Base-by-base conservation (phyloP, 2,888 invertebrate species). In the Rhamnusium bicolor region DNA sequence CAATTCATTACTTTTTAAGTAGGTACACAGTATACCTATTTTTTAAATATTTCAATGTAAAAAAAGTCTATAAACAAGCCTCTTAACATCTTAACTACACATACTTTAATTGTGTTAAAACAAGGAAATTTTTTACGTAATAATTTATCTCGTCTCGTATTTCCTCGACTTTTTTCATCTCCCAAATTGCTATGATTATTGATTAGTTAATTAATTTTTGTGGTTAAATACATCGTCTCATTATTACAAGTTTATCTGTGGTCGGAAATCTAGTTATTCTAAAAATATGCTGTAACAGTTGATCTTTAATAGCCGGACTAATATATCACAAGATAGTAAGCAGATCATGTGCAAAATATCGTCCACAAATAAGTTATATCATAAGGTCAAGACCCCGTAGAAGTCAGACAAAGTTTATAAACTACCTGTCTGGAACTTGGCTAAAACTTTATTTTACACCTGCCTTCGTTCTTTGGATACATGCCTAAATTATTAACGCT, bases 351-450 rank as follows among this genome's bases (percentile, higher is more conserved):
- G 61, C 46, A 21, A 61, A 46, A 32, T 18, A 58, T 32, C 32
- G 0, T 21, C 60, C 40, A 12, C 61, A 61, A 61, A 61, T 46
- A 61, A 40, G 61, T 61, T 61, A 61, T 61, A 46, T 61, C 61
- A 61, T 49, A 65, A 65, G 65, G 65, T 65, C 65, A 65, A 53
- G 53, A 65, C 53, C 65, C 53, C 54, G n/a, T 46, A 72, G 65
- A 74, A 76, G 74, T 76, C 74, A 66, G 72, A 60, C 68, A 61
- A 76, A 76, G 67, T 76, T 76, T 70, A 71, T 67, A 68, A 77
- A 77, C 75, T 75, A 77, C 75, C 77, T 77, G 77, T 75, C 77
- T 66, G 71, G 62, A 68, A 74, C 71, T 71, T 70, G 68, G 58
- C 73, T 65, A 63, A 69, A 77, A 77, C 75, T 77, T 75, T 75